Evolutionary conservation across 2,113 vertebrate species (phyloP).

Genomic region (Passer domesticus): DNA sequence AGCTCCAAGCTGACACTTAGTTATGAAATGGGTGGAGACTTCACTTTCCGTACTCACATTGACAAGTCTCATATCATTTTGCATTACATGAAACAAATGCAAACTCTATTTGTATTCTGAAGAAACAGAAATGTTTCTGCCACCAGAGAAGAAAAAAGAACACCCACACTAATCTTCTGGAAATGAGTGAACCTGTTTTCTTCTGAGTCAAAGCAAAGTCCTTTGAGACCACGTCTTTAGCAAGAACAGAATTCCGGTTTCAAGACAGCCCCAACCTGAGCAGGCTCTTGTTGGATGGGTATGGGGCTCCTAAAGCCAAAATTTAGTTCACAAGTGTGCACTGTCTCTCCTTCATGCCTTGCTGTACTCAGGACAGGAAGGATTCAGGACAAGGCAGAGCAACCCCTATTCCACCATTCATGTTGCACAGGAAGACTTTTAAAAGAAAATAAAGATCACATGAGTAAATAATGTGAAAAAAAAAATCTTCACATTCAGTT

Average conservation of each 20-base stretch:
- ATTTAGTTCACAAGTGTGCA: background rate
- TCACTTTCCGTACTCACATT: background rate
- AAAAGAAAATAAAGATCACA: background rate
- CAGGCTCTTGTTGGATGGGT: background rate
- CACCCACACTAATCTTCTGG: background rate
- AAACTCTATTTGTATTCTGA: background rate
- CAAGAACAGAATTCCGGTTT: background rate
- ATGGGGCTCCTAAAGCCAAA: background rate
- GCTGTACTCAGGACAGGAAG: background rate
- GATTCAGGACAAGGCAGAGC: background rate
- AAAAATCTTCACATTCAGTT: background rate
- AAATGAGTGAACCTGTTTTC: background rate
- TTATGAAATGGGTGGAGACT: background rate
- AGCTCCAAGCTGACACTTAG: background rate
- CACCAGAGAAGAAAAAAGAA: background rate
- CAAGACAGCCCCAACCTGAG: background rate
- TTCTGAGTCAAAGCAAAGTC: background rate
- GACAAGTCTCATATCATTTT: background rate
- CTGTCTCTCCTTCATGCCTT: background rate
- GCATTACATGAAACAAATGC: background rate
- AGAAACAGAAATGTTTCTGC: background rate
- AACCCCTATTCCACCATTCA: background rate
- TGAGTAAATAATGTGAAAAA: background rate
- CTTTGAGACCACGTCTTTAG: background rate
- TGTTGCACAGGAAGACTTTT: background rate